A percentile compares a stretch with the other conserved stretches of the same genome.
phyloP scores from a whole-genome alignment of 2,113 vertebrate species.

The Pygoscelis adeliae region DNA sequence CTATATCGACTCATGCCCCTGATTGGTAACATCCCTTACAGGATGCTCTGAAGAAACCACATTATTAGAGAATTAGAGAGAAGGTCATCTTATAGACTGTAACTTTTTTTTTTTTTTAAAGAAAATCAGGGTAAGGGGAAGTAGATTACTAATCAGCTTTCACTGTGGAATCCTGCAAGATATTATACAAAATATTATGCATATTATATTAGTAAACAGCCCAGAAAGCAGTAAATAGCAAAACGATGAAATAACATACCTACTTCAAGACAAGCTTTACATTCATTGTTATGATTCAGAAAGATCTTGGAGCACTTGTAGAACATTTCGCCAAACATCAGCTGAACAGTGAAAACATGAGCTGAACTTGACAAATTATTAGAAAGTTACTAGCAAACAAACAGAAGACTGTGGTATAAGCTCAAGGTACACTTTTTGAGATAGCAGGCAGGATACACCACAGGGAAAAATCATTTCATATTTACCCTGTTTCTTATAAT shows the following conservation, averaged over 20 bases:
- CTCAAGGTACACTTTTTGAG: neutral
- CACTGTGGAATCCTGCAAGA: neutral
- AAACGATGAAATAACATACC: neutral
- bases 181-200: neutral
- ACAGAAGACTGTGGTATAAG: neutral
- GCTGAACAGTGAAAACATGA: neutral
- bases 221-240: neutral
- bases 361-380: neutral
- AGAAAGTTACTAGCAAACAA: neutral
- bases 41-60: neutral
- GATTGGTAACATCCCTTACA: neutral
- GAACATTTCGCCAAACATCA: neutral
- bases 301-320: neutral
- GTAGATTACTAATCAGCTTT: neutral
- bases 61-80: neutral
- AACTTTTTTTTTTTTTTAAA: neutral
- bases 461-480: neutral
- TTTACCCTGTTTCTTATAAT: neutral
- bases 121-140: neutral
- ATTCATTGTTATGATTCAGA: neutral
- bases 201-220: neutral
- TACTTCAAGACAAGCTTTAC: neutral
- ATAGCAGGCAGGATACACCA: neutral
- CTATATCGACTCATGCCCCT: rapidly evolving
- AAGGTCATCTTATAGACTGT: neutral